These are phyloP conservation scores for Phylloscopus trochiloides DNA, from an alignment of 2,113 vertebrate species.

Conservation along the genomic window DNA sequence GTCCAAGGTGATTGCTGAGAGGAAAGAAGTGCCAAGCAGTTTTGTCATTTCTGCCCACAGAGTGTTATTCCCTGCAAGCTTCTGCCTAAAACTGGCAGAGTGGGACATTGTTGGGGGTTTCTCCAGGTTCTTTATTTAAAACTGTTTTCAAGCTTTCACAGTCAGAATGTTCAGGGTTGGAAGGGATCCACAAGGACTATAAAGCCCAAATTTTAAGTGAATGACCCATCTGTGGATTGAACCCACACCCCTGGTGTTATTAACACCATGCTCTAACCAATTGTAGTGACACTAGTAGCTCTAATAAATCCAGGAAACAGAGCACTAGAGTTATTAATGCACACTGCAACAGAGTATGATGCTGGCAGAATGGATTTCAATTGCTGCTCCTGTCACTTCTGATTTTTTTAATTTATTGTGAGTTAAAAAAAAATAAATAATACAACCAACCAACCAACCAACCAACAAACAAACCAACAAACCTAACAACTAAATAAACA, in stretches of 20 bases:
- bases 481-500: no score
- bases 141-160: neutral
- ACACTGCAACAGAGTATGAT: neutral
- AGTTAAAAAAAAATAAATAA: neutral
- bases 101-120: neutral
- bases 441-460: no score
- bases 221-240: neutral
- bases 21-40: neutral
- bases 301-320: neutral
- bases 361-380: neutral
- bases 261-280: neutral
- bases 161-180: neutral
- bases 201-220: neutral
- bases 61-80: neutral
- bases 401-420: neutral
- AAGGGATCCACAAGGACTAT: neutral
- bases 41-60: neutral
- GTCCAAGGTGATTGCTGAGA: slow-evolving; percentile 7
- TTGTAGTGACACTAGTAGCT: neutral
- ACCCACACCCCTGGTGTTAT: no score
- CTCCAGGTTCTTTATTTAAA: neutral
- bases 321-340: neutral
- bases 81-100: neutral
- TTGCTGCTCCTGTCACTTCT: neutral
- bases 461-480: no score